A percentile compares a stretch with the other conserved stretches of the same genome.
Conservation (phyloP, 1,140 invertebrate species). For the Archegozetes longisetosus region DNA sequence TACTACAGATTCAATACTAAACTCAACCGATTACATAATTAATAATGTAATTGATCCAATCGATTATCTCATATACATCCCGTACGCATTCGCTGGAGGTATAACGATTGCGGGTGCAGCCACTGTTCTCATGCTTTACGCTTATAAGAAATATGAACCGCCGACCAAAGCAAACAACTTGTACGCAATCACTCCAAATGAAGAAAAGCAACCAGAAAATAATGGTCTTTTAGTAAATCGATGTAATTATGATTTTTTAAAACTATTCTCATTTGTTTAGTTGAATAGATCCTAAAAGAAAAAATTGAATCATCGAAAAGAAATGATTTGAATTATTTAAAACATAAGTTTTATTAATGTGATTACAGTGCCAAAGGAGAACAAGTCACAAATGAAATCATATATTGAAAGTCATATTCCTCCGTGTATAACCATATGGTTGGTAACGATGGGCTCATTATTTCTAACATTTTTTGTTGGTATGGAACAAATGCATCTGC, state of each 20-base stretch:
- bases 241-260: no score
- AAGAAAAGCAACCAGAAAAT: neutral
- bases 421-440: conserved; percentile 3
- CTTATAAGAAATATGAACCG: conserved; percentile 6
- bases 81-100: conserved; percentile 12
- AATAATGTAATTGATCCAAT: neutral
- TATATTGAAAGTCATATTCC: neutral
- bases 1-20: neutral
- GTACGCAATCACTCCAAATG: neutral
- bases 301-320: no score
- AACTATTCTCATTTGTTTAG: no score
- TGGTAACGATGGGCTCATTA: conserved; percentile 13
- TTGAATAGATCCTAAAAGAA: no score
- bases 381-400: neutral
- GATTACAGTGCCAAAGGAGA: neutral
- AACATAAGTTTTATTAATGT: no score
- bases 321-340: no score
- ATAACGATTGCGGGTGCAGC: neutral
- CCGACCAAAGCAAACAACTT: neutral
- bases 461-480: conserved; percentile 13
- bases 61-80: conserved; percentile 14
- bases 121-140: conserved; percentile 10
- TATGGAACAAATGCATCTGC: conserved; percentile 14
- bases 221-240: neutral
- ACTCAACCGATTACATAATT: neutral